Base-by-base conservation (phyloP, 1,140 invertebrate genomes). In the Ctenoplectra terminalis region DNA sequence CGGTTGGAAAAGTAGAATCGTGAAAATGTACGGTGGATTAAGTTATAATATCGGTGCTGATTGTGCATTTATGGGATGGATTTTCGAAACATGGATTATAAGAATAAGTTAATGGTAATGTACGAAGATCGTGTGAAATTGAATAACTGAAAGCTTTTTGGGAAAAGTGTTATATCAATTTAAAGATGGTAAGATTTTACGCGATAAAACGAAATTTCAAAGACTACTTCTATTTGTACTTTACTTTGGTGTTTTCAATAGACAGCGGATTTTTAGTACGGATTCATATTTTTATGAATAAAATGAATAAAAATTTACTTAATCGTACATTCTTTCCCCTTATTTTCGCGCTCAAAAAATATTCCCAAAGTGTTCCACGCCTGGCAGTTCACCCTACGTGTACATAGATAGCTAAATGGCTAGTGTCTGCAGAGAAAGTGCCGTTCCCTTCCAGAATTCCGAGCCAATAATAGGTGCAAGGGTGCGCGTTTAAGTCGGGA, bases 361-460 rank as follows among this genome's bases (percentile, higher is more conserved):
- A 67, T 67, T 40, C 61, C 23, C 0, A 7, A 26, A 46, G 20
- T 5, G 15, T 67, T 46, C 11, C 13, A 6, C 4, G 56, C 48
- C 46, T 52, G 48, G n/a, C 26, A 23, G 43, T n/a, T 58, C 20
- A 69, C 2, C 29, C 37, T 0, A 13, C 23, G 8, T 40, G 15
- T 67, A 77, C 34, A 15, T 20, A 46, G 43, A 37, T 17, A 29
- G 31, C 13, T 56, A 43, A 26, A 48, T 34, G 15, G 23, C 15
- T 7, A 66, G 15, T 52, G 70, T 56, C 23, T 26, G 8, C 40
- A 63, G 58, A 75, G 67, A 87, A 85, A n/a, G 58, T 81, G 75
- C 37, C 73, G 69, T 72, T 46, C 29, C 70, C 52, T n/a, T n/a
- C 26, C 63, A 69, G 81, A 87, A 54, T 81, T 50, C 48, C 23